Base-by-base conservation (phyloP, 2,797 vertebrate species). In the Molossus alvarezi region DNA sequence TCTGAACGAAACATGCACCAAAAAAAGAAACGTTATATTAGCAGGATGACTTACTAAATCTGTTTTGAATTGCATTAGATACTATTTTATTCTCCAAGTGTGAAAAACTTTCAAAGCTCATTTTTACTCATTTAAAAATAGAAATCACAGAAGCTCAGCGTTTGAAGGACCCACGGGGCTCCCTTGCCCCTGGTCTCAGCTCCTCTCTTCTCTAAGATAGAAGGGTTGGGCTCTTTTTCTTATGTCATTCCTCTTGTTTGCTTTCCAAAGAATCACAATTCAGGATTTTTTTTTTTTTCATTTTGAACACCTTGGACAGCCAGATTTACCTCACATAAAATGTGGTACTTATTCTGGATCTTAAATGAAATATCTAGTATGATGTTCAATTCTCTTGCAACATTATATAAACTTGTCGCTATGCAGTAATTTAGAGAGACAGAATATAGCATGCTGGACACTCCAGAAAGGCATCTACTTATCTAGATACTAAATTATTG, bases 41-140 rank as follows among this genome's bases (percentile, higher is more conserved):
- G 55, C 25, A 75, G 11, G 65, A 69, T 84, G 64, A 77, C 67
- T 93, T 77, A 79, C 15, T 71, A 87, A 95, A 93, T 55, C 5
- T 77, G 9, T 27, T 82, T 83, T 25, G 69, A 95, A 94, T 94
- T 94, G 67, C 64, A 76, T 88, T 94, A 87, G 37, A 88, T 12
- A 64, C 7, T 9, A 48, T 84, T 93, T 95, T 73, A 71, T 93
- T 94, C 17, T 88, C 37, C 21, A 95, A 95, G 27, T 77, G 23
- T 86, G 37, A 67, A 86, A 95, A 67, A 57, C 33, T 37, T 89
- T 73, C 76, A 51, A 91, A 82, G 13, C 62, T 84, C 20, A 23
- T 95, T 33, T 94, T 87, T 87, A 87, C 79, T 94, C 48, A 94
- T 89, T 84, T 94, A 92, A 82, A 87, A 95, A 97, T 91, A 75